phyloP scores from a whole-genome alignment of 2,888 invertebrate species.

The Drosophila paramelanica region DNA sequence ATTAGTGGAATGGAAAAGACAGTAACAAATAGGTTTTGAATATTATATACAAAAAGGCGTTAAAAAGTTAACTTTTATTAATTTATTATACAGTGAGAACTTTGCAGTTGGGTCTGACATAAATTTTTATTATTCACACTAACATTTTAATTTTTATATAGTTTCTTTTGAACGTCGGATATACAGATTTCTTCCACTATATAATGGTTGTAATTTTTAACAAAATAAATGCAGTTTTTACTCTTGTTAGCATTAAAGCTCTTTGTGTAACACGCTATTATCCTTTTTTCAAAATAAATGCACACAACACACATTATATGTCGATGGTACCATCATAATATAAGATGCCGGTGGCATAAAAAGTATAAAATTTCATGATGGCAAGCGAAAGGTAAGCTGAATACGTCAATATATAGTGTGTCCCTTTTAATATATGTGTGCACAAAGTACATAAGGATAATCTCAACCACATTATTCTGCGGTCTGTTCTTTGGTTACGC shows the following conservation, averaged over 20 bases:
- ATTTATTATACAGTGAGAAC: too few relatives aligned
- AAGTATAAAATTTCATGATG: slow-evolving; percentile 26
- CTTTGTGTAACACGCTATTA: not conserved
- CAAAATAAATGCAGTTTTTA: not conserved
- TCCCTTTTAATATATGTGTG: not conserved
- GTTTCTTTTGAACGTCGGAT: too few relatives aligned
- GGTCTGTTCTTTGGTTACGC: slow-evolving; percentile 8
- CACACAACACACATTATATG: slow-evolving; percentile 10
- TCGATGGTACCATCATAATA: slow-evolving; percentile 32
- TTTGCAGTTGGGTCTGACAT: too few relatives aligned
- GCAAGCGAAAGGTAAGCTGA: slow-evolving; percentile 20
- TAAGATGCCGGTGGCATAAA: slow-evolving; percentile 47
- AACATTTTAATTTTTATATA: too few relatives aligned
- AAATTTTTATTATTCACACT: too few relatives aligned
- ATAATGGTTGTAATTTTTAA: not conserved
- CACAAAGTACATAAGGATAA: slow-evolving; percentile 10
- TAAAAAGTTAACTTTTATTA: too few relatives aligned
- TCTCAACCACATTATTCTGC: slow-evolving; percentile 29
- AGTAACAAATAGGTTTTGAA: not conserved
- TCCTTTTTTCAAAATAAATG: slow-evolving; percentile 16
- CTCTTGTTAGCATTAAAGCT: not conserved
- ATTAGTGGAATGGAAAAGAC: not conserved
- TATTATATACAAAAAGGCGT: too few relatives aligned
- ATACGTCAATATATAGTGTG: slow-evolving; percentile 28
- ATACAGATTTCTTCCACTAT: too few relatives aligned